phyloP scores from a whole-genome alignment of 2,888 invertebrate species.

The Poecilus cupreus region DNA sequence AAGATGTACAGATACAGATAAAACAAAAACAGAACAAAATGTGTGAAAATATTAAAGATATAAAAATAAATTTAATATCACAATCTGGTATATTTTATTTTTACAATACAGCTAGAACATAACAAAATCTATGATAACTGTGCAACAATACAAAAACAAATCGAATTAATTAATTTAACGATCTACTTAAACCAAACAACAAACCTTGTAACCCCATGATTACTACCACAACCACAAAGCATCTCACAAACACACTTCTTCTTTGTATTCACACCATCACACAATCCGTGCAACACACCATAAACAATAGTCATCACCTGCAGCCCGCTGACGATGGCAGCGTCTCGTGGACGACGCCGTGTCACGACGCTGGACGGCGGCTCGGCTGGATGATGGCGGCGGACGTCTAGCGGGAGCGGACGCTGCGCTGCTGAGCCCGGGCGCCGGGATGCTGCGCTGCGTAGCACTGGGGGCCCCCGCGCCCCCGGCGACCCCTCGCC shows the following conservation, averaged over 20 bases:
- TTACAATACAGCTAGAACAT: no score
- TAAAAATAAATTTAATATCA: no score
- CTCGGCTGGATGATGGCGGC: constrained; percentile 37
- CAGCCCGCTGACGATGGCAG: not conserved
- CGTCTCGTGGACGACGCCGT: not conserved
- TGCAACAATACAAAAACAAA: not conserved
- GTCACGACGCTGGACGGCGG: not conserved
- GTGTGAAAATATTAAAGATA: no score
- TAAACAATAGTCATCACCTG: not conserved
- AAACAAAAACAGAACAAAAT: no score
- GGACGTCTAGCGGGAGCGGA: constrained; percentile 57
- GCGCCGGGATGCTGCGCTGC: constrained; percentile 71
- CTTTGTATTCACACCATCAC: not conserved
- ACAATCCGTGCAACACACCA: no score
- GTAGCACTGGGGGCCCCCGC: constrained; percentile 67
- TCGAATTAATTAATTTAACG: not conserved
- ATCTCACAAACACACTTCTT: not conserved
- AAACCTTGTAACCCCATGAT: not conserved
- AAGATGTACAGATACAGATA: no score
- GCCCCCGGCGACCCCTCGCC: constrained; percentile 58
- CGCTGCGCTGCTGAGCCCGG: constrained; percentile 65
- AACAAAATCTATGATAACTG: no score
- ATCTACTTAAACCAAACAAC: no score
- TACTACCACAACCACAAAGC: not conserved
- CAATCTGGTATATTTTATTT: no score